These are phyloP conservation scores for Choristoneura rosaceana DNA, from an alignment of 2,888 invertebrate genomes.

Conservation along the genomic window DNA sequence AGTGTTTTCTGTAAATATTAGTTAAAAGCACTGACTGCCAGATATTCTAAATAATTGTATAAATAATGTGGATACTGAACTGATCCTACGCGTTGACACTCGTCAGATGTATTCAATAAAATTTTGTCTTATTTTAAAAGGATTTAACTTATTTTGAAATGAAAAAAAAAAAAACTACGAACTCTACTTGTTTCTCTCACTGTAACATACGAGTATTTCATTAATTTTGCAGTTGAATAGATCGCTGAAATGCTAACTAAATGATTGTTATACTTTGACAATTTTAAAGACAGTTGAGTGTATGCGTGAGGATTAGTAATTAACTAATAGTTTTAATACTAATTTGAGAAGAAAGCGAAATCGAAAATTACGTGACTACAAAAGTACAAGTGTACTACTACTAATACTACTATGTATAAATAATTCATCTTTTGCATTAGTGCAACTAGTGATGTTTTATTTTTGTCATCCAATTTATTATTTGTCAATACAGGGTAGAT, in stretches of 20 bases:
- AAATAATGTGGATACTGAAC: background rate
- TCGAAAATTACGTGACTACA: too few relatives aligned
- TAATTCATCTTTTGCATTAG: background rate
- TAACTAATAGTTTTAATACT: background rate
- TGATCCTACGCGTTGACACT: background rate
- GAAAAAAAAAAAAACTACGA: background rate
- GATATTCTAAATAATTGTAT: slow-evolving; percentile 30
- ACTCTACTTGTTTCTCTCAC: background rate
- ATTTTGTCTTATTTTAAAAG: background rate
- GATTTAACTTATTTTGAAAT: too few relatives aligned
- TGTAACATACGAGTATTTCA: background rate
- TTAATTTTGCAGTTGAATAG: background rate
- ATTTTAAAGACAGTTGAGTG: background rate
- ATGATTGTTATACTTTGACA: background rate
- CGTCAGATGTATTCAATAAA: background rate
- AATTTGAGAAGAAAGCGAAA: too few relatives aligned
- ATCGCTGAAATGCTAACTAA: background rate
- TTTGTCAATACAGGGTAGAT: background rate
- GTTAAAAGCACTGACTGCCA: slow-evolving; percentile 34
- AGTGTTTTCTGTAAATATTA: slow-evolving; percentile 36
- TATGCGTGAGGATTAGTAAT: background rate
- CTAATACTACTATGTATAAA: background rate
- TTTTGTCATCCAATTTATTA: background rate
- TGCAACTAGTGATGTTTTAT: background rate
- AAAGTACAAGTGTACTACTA: too few relatives aligned